A percentile compares a stretch with the other conserved stretches of the same genome.
Evolutionary conservation across 2,113 vertebrate species (phyloP).

Genomic region (Scophthalmus maximus): DNA sequence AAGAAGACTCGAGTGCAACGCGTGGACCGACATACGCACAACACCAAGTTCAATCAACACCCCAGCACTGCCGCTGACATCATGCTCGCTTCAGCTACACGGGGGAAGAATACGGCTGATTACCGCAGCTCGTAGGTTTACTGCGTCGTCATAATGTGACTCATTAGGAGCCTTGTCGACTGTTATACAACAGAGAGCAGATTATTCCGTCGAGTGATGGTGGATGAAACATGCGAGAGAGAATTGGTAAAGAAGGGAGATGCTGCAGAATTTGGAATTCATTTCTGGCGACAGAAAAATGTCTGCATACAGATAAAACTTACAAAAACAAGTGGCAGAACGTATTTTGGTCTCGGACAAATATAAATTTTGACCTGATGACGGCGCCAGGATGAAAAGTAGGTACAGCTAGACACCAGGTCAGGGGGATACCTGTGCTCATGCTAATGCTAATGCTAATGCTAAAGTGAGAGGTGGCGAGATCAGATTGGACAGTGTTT

Average conservation of each 20-base stretch:
- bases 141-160: slow-evolving; percentile 26
- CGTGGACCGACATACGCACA: slow-evolving; percentile 8
- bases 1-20: background rate
- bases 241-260: too few relatives aligned
- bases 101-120: slow-evolving; percentile 54
- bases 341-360: too few relatives aligned
- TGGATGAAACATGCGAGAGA: too few relatives aligned
- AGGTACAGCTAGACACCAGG: too few relatives aligned
- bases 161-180: slow-evolving; percentile 37
- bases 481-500: too few relatives aligned
- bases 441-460: background rate
- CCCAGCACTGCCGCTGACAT: slow-evolving; percentile 17
- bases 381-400: too few relatives aligned
- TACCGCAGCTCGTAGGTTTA: slow-evolving; percentile 39
- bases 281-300: too few relatives aligned
- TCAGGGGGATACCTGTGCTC: background rate
- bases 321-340: too few relatives aligned
- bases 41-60: slow-evolving; percentile 48
- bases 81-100: background rate
- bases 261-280: too few relatives aligned
- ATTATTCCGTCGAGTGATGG: slow-evolving; percentile 18
- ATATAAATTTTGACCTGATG: too few relatives aligned
- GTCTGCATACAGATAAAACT: too few relatives aligned
- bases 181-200: slow-evolving; percentile 29
- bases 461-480: too few relatives aligned